A percentile compares a stretch with the other conserved stretches of the same genome.
Evolutionary conservation across 2,888 invertebrate genomes (phyloP).

Genomic region (Hanleya hanleyi): DNA sequence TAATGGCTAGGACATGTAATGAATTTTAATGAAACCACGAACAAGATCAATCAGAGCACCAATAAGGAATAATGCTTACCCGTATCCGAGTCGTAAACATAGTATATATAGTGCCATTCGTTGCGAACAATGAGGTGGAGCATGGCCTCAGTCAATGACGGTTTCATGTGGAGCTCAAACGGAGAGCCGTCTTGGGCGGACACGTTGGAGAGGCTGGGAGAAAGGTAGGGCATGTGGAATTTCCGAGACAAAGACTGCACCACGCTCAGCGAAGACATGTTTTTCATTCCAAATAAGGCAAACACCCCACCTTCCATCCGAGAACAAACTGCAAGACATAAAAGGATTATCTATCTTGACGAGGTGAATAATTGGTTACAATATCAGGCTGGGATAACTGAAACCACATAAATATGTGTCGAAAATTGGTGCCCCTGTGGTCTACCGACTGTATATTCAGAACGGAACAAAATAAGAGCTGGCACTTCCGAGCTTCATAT

Average conservation of each 20-base stretch:
- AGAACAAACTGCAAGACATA: slow-evolving; percentile 53
- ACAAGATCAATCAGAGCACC: too few species aligned
- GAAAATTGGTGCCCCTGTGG: too few species aligned
- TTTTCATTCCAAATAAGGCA: slow-evolving; percentile 58
- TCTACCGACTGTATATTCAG: too few species aligned
- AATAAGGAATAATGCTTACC: too few species aligned
- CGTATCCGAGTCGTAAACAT: slow-evolving; percentile 92
- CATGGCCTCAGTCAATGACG: slow-evolving; percentile 95
- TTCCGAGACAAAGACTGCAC: slow-evolving; percentile 54
- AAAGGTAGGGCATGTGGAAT: slow-evolving; percentile 63
- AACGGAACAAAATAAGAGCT: too few species aligned
- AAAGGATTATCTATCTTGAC: background rate
- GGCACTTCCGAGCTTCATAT: too few species aligned
- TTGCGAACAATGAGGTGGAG: slow-evolving; percentile 95
- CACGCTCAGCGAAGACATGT: slow-evolving; percentile 51
- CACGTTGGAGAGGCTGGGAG: slow-evolving; percentile 48
- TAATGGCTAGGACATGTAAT: too few species aligned
- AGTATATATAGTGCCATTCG: slow-evolving; percentile 91
- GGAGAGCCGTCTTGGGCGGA: slow-evolving; percentile 26
- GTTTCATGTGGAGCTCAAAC: slow-evolving; percentile 81
- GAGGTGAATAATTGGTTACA: too few species aligned
- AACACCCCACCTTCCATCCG: slow-evolving; percentile 60
- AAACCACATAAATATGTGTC: too few species aligned
- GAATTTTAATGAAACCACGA: too few species aligned
- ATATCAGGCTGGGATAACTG: too few species aligned